Evolutionary conservation across 2,888 invertebrate genomes (phyloP), one percentile per base, ranked within the genome.

Genomic region (Zaprionus lineosus): DNA sequence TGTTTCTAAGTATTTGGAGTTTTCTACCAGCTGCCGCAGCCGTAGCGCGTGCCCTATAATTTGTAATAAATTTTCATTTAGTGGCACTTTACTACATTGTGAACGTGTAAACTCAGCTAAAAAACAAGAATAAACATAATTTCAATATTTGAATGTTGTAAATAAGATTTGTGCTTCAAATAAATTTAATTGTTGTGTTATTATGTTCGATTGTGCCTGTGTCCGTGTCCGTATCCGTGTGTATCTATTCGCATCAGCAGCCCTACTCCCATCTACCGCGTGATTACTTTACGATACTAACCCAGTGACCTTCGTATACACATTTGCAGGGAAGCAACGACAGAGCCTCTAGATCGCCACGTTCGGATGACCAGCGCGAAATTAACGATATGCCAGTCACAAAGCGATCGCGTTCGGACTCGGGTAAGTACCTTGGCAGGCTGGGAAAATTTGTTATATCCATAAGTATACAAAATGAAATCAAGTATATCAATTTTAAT

Each of bases 331-430:
- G 88, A 57, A 88, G 88, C 71, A 88, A 88, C 74, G 88, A 88
- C 72, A 82, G 88, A 82, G 88, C 88, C 74, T 87, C 88, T 18
- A 87, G 87, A 57, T 88, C 88, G 19, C 88, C 88, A 43, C 87
- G 88, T 68, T 86, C 87, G 56, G 82, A 87, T 28, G 88, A 87
- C 48, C 88, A 88, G 41, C 66, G 81, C 36, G 74, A 86, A 8
- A 84, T 85, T 36, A 83, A 73, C 62, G 87, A 86, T 5, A 84
- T 86, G 61, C 81, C 87, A 26, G 77, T 81, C 12, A 75, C 84
- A 14, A 88, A 88, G 57, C 76, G 87, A 58, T 84, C 88, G 15
- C 88, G 88, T 31, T 86, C 87, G 33, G 88, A 88, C 50, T 87
- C 87, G 62, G 85, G 88, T 88, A 84, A 87, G 84, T 86, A 65